Evolutionary conservation across 30 jellyfish, hydroid and myxozoan genomes (phyloP).

Genomic region (Aurelia coerulea): DNA sequence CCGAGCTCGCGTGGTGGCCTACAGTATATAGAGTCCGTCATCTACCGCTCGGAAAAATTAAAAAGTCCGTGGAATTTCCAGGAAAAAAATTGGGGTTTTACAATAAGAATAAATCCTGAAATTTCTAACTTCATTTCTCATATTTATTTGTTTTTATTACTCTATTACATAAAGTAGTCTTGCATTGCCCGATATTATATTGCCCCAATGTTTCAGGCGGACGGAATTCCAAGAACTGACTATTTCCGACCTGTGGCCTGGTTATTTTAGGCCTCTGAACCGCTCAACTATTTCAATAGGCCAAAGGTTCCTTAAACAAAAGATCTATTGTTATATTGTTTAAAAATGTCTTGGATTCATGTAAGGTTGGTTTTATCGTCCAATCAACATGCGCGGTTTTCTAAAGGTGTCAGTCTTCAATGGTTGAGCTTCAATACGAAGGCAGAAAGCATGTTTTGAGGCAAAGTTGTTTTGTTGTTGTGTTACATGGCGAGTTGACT

Average conservation of each 20-base stretch:
- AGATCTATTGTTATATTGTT: slow-evolving; percentile 50
- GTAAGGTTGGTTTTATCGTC: slow-evolving; percentile 56
- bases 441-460: slow-evolving; percentile 59
- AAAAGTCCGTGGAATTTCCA: too few relatives aligned
- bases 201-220: too few relatives aligned
- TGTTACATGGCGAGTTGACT: neutral
- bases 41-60: too few relatives aligned
- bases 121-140: too few relatives aligned
- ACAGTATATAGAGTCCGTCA: too few relatives aligned
- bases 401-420: slow-evolving; percentile 63
- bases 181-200: too few relatives aligned
- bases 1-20: too few relatives aligned
- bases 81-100: too few relatives aligned
- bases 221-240: too few relatives aligned
- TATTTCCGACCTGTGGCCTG: slow-evolving; percentile 17
- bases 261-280: slow-evolving; percentile 36
- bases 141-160: too few relatives aligned
- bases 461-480: slow-evolving; percentile 33
- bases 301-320: slow-evolving; percentile 41
- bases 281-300: neutral
- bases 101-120: too few relatives aligned
- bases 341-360: slow-evolving; percentile 68
- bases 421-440: slow-evolving; percentile 11
- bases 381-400: slow-evolving; percentile 59
- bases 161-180: too few relatives aligned